Conservation (phyloP, 2,888 invertebrate genomes). For the Danaus chrysippus region DNA sequence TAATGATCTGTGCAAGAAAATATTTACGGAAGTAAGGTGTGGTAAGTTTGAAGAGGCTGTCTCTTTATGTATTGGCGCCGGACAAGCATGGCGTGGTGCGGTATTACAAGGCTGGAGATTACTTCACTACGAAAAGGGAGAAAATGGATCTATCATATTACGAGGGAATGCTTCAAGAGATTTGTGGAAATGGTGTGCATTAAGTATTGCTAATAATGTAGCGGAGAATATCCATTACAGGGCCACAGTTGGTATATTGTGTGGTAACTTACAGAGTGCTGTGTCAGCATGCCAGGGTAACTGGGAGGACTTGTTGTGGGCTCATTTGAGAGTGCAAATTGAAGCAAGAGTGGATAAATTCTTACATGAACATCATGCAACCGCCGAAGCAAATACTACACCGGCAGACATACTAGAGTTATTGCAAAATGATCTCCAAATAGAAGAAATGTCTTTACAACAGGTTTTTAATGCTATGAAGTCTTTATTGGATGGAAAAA, state of each 20-base stretch:
- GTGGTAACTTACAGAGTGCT: constrained; percentile 90
- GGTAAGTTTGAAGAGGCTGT: constrained; percentile 93
- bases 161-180: constrained; percentile 91
- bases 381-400: constrained; percentile 67
- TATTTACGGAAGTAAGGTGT: constrained; percentile 89
- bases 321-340: constrained; percentile 88
- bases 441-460: constrained; percentile 62
- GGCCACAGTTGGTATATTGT: constrained; percentile 87
- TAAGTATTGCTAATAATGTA: constrained; percentile 79
- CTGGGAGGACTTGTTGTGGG: constrained; percentile 96
- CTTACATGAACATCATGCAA: constrained; percentile 67
- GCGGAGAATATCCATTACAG: constrained; percentile 77
- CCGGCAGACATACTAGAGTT: constrained; percentile 63
- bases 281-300: constrained; percentile 85
- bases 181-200: constrained; percentile 87
- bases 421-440: constrained; percentile 57
- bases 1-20: constrained; percentile 72
- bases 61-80: constrained; percentile 89
- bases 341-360: constrained; percentile 89
- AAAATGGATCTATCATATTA: constrained; percentile 76
- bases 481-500: constrained; percentile 74
- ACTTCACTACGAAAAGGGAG: constrained; percentile 89
- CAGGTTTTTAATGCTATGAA: constrained; percentile 69
- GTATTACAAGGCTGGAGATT: constrained; percentile 94
- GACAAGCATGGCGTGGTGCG: constrained; percentile 95